Evolutionary conservation across 2,113 vertebrate species (phyloP).

Genomic region (Theropithecus gelada): DNA sequence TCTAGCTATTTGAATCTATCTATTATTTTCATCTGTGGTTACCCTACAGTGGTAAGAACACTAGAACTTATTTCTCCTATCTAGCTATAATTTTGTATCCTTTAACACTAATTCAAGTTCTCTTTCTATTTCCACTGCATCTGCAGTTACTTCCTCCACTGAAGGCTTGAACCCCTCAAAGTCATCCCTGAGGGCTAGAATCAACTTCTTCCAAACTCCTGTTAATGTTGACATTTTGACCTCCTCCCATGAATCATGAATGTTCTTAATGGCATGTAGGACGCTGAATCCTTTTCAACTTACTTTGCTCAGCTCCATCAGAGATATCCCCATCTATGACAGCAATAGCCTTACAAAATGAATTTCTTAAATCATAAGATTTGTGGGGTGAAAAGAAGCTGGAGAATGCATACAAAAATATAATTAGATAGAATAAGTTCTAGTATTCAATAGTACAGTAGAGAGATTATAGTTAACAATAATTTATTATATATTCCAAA

Average conservation of each 20-base stretch:
- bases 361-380: background rate
- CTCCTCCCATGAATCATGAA: background rate
- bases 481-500: background rate
- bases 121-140: background rate
- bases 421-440: background rate
- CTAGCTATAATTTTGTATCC: background rate
- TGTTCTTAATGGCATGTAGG: background rate
- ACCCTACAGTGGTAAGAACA: background rate
- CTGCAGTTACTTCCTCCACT: background rate
- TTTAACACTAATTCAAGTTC: background rate
- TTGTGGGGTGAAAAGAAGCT: background rate
- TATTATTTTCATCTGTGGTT: background rate
- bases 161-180: background rate
- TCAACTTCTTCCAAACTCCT: background rate
- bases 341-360: background rate
- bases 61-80: background rate
- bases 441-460: background rate
- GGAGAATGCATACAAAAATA: background rate
- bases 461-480: background rate
- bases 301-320: background rate
- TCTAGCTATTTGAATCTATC: background rate
- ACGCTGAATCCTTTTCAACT: background rate
- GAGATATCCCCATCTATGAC: background rate
- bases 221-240: background rate
- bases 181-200: background rate